A percentile compares a stretch with the other conserved stretches of the same genome.
These are phyloP conservation scores for Pachydiplax longipennis DNA, from an alignment of 2,888 invertebrate species.

Conservation along the genomic window DNA sequence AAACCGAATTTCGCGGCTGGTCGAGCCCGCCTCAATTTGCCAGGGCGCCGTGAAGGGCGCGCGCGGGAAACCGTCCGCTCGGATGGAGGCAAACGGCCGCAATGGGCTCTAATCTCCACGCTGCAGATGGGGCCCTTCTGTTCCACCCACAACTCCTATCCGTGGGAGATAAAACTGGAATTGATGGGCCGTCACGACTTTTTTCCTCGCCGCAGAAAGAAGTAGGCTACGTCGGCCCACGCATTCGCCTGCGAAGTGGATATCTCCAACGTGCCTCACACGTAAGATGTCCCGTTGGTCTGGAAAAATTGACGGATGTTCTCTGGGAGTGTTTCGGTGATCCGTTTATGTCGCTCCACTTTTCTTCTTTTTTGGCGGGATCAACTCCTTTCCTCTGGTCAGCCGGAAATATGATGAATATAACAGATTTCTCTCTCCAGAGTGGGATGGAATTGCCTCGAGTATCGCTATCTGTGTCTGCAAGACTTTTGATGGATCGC, in stretches of 20 bases:
- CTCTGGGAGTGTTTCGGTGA: background rate
- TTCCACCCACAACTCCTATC: background rate
- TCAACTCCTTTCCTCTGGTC: background rate
- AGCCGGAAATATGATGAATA: background rate
- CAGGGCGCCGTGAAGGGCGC: background rate
- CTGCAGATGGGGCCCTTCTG: background rate
- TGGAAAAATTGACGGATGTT: background rate
- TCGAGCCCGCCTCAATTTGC: background rate
- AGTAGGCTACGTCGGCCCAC: background rate
- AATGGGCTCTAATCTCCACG: background rate
- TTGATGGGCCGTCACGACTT: background rate
- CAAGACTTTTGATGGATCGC: no score
- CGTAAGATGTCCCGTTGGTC: background rate
- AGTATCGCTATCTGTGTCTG: no score
- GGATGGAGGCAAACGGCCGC: background rate
- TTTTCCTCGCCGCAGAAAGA: background rate
- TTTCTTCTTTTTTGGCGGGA: background rate
- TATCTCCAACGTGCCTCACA: no score
- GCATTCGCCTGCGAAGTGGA: background rate
- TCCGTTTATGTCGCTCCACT: background rate
- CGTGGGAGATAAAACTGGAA: background rate
- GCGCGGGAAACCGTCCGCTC: background rate
- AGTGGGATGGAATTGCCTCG: no score
- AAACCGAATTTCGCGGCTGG: background rate
- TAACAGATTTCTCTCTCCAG: background rate